These are phyloP conservation scores for Eristalinus sepulchralis DNA, from an alignment of 2,888 invertebrate species.

Conservation along the genomic window DNA sequence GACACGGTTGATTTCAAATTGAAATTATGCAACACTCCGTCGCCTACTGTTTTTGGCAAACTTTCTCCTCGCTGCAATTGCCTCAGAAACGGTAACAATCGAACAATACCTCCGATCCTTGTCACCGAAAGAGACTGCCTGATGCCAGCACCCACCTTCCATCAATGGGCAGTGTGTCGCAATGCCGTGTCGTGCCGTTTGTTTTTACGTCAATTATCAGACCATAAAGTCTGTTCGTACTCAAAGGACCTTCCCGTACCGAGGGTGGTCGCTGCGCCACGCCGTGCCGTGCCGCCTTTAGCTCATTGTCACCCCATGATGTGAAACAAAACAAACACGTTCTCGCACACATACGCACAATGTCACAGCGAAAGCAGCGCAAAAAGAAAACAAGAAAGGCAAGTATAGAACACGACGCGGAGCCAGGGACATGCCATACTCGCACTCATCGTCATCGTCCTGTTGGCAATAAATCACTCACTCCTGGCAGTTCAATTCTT, in stretches of 20 bases:
- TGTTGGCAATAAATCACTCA: conserved; percentile 70
- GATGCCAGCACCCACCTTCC: conserved; percentile 4
- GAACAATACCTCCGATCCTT: conserved; percentile 25
- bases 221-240: conserved; percentile 58
- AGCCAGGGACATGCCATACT: conserved; percentile 55
- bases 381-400: background rate
- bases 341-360: background rate
- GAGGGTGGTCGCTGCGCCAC: conserved; percentile 55
- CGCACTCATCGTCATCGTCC: conserved; percentile 66
- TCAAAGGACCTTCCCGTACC: conserved; percentile 44
- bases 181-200: conserved; percentile 45
- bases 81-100: conserved; percentile 24
- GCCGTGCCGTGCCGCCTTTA: too few relatives aligned
- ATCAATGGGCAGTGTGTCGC: conserved; percentile 35
- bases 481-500: conserved; percentile 70
- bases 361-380: background rate
- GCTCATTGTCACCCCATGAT: conserved; percentile 64
- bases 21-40: conserved; percentile 12
- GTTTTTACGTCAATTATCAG: conserved; percentile 66
- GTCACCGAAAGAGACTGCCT: background rate
- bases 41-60: conserved; percentile 19
- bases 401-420: conserved; percentile 38
- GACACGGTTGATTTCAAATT: background rate
- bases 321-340: conserved; percentile 51
- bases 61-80: conserved; percentile 14